Evolutionary conservation across 2,113 vertebrate species (phyloP).

Genomic region (Sterrhoptilus dennistouni): DNA sequence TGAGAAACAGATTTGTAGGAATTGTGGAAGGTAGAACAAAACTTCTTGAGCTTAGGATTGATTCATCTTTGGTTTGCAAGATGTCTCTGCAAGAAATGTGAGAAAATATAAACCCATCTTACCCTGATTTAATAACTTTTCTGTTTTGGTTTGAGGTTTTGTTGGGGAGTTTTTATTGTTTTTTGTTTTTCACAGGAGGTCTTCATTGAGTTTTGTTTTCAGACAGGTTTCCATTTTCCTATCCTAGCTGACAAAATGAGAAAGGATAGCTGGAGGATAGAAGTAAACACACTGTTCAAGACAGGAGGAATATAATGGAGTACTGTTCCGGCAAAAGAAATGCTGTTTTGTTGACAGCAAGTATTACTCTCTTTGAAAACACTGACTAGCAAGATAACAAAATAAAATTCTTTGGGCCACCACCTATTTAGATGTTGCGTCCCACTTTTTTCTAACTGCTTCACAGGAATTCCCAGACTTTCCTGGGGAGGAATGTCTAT

Average conservation of each 20-base stretch:
- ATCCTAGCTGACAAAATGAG: slow-evolving; percentile 37
- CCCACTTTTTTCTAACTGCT: background rate
- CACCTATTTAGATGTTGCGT: background rate
- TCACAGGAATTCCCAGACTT: background rate
- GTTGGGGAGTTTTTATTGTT: background rate
- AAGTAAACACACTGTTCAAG: slow-evolving; percentile 45
- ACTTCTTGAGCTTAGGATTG: slow-evolving; percentile 10
- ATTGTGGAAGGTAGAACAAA: slow-evolving; percentile 15
- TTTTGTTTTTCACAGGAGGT: background rate
- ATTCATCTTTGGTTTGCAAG: slow-evolving; percentile 15
- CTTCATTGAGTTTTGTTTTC: background rate
- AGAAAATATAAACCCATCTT: slow-evolving; percentile 2
- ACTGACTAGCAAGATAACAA: background rate
- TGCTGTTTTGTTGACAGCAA: background rate
- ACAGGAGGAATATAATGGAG: slow-evolving; percentile 33
- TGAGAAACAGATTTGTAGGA: slow-evolving; percentile 4
- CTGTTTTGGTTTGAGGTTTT: background rate
- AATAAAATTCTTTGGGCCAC: background rate
- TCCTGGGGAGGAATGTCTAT: background rate
- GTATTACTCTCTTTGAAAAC: background rate
- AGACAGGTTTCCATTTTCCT: background rate
- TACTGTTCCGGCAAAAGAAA: background rate
- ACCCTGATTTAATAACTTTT: slow-evolving; percentile 29
- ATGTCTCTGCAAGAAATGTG: slow-evolving; percentile 24
- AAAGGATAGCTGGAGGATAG: slow-evolving; percentile 47